Evolutionary conservation across 2,888 invertebrate genomes (phyloP), one percentile per base, ranked within the genome.

Genomic region (Temnothorax ravouxi): DNA sequence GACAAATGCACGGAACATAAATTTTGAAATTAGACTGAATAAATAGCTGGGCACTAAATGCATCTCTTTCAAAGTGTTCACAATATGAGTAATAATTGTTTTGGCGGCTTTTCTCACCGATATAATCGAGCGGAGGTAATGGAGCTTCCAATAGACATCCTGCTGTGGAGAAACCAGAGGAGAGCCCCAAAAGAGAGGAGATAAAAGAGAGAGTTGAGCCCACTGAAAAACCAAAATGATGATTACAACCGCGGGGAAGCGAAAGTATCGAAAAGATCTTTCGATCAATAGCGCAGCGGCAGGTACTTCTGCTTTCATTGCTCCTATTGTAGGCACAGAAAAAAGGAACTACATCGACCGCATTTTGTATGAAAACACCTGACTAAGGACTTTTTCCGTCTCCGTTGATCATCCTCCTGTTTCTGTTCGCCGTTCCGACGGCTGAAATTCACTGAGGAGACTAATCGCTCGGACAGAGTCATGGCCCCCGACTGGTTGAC

Each of bases 401-500:
- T 74, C n/a, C 52, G 64, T 67, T 54, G 18, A 13, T n/a, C 15
- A 15, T 25, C 47, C 29, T 9, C 8, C 18, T 18, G 21, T 4
- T 18, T 50, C 13, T 5, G 9, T 9, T 6, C 47, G n/a, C 13
- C 47, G 44, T 56, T 64, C 25, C 44, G 21, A 59, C 3, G 56
- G 13, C 6, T 59, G 29, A 61, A 67, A 69, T 50, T 69, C 67
- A 50, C 50, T 56, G 61, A 59, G 21, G 59, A 67, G 59, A 79
- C 66, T 76, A 76, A 76, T 79, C 83, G 74, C n/a, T 34, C 44
- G 29, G 50, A 41, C 21, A 71, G 52, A 83, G 85, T 67, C 66
- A 18, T 66, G 67, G 47, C 41, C 75, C 64, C 64, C 67, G 83
- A 80, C 74, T 66, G 72, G 91, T 94, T 93, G 93, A 93, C 91